Evolutionary conservation across 2,797 vertebrate genomes (phyloP).

Genomic region (Salmo trutta): DNA sequence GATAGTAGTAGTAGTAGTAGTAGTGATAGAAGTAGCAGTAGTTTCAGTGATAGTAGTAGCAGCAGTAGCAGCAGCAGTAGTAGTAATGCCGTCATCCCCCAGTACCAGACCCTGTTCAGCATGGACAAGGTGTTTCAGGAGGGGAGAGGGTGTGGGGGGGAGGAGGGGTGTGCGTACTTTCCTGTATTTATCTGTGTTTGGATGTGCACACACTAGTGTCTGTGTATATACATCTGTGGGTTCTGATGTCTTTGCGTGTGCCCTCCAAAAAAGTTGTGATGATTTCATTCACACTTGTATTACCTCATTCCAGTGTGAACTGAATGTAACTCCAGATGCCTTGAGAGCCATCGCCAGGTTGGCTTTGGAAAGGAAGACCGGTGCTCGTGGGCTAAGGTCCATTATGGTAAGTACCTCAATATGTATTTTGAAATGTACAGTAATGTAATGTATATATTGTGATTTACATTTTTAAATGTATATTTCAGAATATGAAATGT

Average conservation of each 20-base stretch:
- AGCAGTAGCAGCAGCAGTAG: no score
- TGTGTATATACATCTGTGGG: background rate
- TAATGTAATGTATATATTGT: background rate
- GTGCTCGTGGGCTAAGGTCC: slow-evolving; percentile 86
- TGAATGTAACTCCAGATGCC: slow-evolving; percentile 83
- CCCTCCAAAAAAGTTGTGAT: background rate
- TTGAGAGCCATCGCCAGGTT: slow-evolving; percentile 84
- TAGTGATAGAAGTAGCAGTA: no score
- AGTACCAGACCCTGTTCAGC: slow-evolving; percentile 87
- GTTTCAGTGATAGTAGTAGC: no score
- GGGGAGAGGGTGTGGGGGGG: background rate
- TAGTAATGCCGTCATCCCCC: slow-evolving; percentile 84
- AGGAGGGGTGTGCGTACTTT: background rate
- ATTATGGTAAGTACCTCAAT: slow-evolving; percentile 81
- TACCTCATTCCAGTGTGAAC: slow-evolving; percentile 77
- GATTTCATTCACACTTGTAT: background rate
- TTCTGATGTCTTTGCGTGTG: background rate
- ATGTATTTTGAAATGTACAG: background rate
- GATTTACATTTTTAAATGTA: background rate
- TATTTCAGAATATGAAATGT: background rate
- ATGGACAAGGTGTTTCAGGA: slow-evolving; percentile 83
- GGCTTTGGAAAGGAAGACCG: slow-evolving; percentile 87
- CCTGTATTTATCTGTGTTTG: background rate
- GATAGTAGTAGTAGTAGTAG: no score
- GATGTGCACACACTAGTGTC: background rate